A percentile compares a stretch with the other conserved stretches of the same genome.
Conservation (phyloP, 2,797 vertebrate genomes). For the Etheostoma perlongum region DNA sequence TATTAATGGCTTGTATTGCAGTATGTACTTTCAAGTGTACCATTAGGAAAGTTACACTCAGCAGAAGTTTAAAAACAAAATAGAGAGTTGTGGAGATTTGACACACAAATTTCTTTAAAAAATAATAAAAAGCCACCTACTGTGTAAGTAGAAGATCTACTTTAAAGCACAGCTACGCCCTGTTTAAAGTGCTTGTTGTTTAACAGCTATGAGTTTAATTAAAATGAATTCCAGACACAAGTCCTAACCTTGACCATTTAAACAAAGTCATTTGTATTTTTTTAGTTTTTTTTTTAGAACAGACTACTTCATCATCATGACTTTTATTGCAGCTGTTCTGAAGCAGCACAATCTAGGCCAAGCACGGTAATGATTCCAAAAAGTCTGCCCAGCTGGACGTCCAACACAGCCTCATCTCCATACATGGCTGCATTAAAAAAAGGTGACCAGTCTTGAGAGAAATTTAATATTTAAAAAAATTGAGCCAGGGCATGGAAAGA, state of each 20-base stretch:
- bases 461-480: conserved; percentile 66
- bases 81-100: not conserved
- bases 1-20: not conserved
- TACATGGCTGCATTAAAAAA: conserved; percentile 51
- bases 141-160: not conserved
- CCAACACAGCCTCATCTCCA: conserved; percentile 43
- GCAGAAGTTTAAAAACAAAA: not conserved
- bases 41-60: not conserved
- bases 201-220: conserved; percentile 29
- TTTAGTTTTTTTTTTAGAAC: conserved; percentile 36
- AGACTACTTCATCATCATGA: conserved; percentile 21
- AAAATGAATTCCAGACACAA: conserved; percentile 9
- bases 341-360: conserved; percentile 56
- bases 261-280: not conserved
- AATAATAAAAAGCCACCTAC: not conserved
- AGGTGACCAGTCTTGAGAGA: conserved; percentile 46
- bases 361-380: conserved; percentile 30
- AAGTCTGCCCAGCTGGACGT: conserved; percentile 45
- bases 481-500: conserved; percentile 67
- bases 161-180: not conserved
- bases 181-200: conserved; percentile 4
- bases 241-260: conserved; percentile 29
- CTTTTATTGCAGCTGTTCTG: conserved; percentile 44
- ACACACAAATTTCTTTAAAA: not conserved
- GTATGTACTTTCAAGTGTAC: not conserved